Conservation (phyloP, 2,888 invertebrate species). For the Spisula solida region DNA sequence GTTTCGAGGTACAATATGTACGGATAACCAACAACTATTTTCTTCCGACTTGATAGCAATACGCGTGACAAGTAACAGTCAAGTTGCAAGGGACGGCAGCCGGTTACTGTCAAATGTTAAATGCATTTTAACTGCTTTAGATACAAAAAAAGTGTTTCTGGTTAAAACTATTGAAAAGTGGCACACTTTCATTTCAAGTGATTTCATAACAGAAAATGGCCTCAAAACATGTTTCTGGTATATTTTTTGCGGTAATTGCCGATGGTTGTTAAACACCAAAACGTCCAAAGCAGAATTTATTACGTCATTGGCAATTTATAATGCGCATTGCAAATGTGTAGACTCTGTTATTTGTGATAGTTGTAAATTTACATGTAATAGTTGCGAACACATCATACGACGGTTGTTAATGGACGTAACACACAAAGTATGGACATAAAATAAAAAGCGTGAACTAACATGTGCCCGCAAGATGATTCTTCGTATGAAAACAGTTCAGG, state of each 20-base stretch:
- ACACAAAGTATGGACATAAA: slow-evolving; percentile 8
- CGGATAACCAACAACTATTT: slow-evolving; percentile 22
- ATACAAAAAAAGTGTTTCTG: slow-evolving; percentile 17
- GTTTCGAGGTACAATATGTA: slow-evolving; percentile 16
- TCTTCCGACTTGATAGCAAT: neutral
- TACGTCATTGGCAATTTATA: slow-evolving; percentile 1
- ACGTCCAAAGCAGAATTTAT: neutral
- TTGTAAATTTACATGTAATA: neutral
- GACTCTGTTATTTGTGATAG: neutral
- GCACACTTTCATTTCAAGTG: slow-evolving; percentile 20
- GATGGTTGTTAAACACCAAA: too few relatives aligned
- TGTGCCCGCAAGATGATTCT: neutral
- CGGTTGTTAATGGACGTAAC: neutral
- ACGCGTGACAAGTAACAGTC: neutral
- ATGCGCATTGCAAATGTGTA: neutral
- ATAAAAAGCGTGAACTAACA: neutral
- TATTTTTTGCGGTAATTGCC: neutral
- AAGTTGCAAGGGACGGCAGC: slow-evolving; percentile 4
- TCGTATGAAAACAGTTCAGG: neutral
- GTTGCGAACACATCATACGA: neutral
- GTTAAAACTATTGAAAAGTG: neutral
- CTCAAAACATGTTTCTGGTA: neutral
- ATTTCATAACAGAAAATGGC: neutral
- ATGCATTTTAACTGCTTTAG: neutral
- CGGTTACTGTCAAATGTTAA: slow-evolving; percentile 22